Base-by-base conservation (phyloP, 2,797 vertebrate species). In the Clarias fuscus region DNA sequence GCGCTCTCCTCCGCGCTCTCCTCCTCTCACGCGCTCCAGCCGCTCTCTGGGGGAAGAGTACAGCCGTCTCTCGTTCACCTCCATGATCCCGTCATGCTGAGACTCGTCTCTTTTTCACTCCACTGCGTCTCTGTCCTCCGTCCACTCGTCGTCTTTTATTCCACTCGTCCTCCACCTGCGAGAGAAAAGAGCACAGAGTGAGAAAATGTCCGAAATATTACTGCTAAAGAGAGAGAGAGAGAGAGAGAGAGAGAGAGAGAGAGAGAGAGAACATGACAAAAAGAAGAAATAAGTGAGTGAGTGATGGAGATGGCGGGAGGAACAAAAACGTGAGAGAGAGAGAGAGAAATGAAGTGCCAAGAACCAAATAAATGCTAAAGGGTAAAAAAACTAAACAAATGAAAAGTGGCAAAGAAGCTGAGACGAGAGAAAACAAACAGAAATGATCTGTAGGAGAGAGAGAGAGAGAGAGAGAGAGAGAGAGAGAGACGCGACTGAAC, bases 41-140 rank as follows among this genome's bases (percentile, higher is more conserved):
- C 98, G 95, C 95, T 96, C 96, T 95, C 98, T 99, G 94, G 99
- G 95, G 92, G 98, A 99, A 95, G 98, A 99, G 93, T 98, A 98
- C 94, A 97, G 98, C 95, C 97, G 96, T 91, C 97, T 97, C 95
- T 99, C 98, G 93, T 97, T 99, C 96, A 98, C 97, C 96, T 99
- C 98, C 98, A 99, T 99, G 92, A 96, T 98, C 96, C 96, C 96
- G 94, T 97, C 97, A 99, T 97, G 97, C 96, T 94, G 95, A 93
- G 95, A 11, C 91, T 92, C 91, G 90, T 83, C 84, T 58, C 22
- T 83, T 70, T 76, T 18, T 80, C 37, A 77, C 64, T 85, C 67
- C 67, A 82, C 67, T 53, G 83, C 86, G 84, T 27, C 48, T 73
- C 48, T 48, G 2, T 48, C 43, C 78, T 40, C 83, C 22, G 56